These are phyloP conservation scores for Oppia nitens DNA, from an alignment of 1,140 invertebrate species.

Conservation along the genomic window DNA sequence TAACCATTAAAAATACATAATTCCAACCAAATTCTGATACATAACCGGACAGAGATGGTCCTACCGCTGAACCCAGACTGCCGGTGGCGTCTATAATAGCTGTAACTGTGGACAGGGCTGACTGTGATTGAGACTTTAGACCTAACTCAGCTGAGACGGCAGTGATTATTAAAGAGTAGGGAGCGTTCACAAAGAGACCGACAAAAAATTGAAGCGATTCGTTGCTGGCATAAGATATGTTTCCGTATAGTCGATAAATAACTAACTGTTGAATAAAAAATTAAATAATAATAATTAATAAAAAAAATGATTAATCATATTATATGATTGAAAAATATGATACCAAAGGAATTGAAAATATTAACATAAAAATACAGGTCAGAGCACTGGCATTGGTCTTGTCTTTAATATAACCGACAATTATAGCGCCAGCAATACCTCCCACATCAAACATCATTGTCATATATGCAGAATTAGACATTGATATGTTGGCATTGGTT, in stretches of 20 bases:
- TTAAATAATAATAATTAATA: neutral
- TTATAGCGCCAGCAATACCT: slow-evolving; percentile 64
- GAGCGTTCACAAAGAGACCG: slow-evolving; percentile 79
- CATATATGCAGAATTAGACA: slow-evolving; percentile 48
- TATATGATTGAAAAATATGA: neutral
- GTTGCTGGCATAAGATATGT: slow-evolving; percentile 40
- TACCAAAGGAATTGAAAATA: slow-evolving; percentile 63
- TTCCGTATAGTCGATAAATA: slow-evolving; percentile 52
- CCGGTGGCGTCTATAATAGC: slow-evolving; percentile 92
- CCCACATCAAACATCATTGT: slow-evolving; percentile 81
- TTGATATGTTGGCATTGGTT: slow-evolving; percentile 28
- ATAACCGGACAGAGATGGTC: slow-evolving; percentile 60
- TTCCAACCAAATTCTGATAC: slow-evolving; percentile 13
- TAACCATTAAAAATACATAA: slow-evolving; percentile 8
- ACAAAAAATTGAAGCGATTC: slow-evolving; percentile 23
- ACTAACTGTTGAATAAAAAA: slow-evolving; percentile 28
- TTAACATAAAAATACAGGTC: slow-evolving; percentile 63
- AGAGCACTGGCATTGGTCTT: slow-evolving; percentile 58
- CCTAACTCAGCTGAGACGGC: slow-evolving; percentile 84
- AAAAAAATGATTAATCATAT: neutral
- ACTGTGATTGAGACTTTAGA: slow-evolving; percentile 58
- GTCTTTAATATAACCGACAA: slow-evolving; percentile 69
- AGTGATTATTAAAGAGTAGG: slow-evolving; percentile 89
- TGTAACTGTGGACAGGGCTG: slow-evolving; percentile 79
- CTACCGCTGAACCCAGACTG: slow-evolving; percentile 76